Evolutionary conservation across 2,888 invertebrate species (phyloP).

Genomic region (Anticlea derivata): DNA sequence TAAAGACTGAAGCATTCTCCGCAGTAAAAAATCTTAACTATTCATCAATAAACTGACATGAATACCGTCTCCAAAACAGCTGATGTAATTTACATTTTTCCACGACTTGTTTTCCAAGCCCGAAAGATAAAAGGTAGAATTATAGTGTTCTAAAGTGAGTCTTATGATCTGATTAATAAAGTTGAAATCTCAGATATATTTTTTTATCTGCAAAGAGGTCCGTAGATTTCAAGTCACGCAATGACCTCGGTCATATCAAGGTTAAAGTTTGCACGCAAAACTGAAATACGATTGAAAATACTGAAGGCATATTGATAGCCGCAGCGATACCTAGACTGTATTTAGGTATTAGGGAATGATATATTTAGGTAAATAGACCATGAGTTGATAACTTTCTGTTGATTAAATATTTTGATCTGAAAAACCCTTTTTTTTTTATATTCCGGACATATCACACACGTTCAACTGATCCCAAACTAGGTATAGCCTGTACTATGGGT

Average conservation of each 20-base stretch:
- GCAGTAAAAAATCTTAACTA: not conserved
- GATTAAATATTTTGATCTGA: no score
- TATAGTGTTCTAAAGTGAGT: not conserved
- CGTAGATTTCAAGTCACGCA: slow-evolving; percentile 12
- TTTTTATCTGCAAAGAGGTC: slow-evolving; percentile 7
- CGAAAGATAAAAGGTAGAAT: not conserved
- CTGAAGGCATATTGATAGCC: no score
- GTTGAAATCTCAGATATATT: not conserved
- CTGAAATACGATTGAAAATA: not conserved
- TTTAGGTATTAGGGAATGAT: no score
- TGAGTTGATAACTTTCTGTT: no score
- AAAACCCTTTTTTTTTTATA: no score
- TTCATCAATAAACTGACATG: not conserved
- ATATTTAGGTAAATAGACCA: no score
- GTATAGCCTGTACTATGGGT: no score
- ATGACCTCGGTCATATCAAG: slow-evolving; percentile 9
- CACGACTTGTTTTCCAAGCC: not conserved
- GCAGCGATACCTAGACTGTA: no score
- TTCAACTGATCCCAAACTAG: no score
- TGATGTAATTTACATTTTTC: slow-evolving; percentile 7
- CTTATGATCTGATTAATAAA: slow-evolving; percentile 1
- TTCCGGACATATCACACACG: no score
- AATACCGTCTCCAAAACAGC: not conserved
- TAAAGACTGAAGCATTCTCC: no score
- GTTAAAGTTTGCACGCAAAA: slow-evolving; percentile 4